Base-by-base conservation (phyloP, 2,113 vertebrate genomes). In the Caranx ignobilis region DNA sequence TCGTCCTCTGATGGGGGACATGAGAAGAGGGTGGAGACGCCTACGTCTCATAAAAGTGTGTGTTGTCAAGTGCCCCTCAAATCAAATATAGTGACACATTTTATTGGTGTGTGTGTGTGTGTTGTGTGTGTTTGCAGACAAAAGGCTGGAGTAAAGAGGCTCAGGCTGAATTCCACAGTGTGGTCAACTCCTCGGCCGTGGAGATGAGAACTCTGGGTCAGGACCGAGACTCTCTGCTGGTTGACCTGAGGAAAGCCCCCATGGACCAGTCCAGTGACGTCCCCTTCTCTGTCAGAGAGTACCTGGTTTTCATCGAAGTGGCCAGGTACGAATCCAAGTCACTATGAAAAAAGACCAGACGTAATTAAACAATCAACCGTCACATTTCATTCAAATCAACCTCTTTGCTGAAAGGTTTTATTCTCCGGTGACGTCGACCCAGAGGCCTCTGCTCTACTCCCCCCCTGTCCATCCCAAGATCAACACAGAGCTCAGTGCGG, bases 241-340 rank as follows among this genome's bases (percentile, higher is more conserved):
- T 99, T 85, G 97, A 99, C 92, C 94, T 99, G 47, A 95, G 89
- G 79, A 98, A 97, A 85, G 90, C 93, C 64, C 89, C 95, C 4
- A 83, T 92, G 87, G 94, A 94, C 84, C 94, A 90, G 21, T 91
- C 75, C 59, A 95, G 52, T 83, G 89, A 94, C 21, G 85, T 95
- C 68, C 94, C 96, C 18, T 56, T 95, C 45, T 99, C 98, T 65
- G 80, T 99, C 77, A 94, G 94, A 80, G 96, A 98, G 84, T 94
- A 96, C 8, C 93, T 99, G 15, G 95, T 98, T 77, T 97, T 97
- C 87, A 91, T 96, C 74, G 96, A 96, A 52, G 89, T 98, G 65
- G 98, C 98, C 92, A 97, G 95, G 98, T 97, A 77, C 3, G 11
- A 37, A 11, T 41, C 3, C n/a, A 59, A n/a, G 21, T 65, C 12